Evolutionary conservation across 1,140 invertebrate species (phyloP).

Genomic region (Drosophila melanogaster): Release_6_plus_ISO1_MT NT_037436.4:17716001-17716500

Average conservation of each 20-base stretch:
- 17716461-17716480: no score
- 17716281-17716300: conserved; percentile 70
- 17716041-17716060: conserved; percentile 81
- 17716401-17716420: not conserved
- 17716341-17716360: not conserved
- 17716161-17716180: conserved; percentile 76
- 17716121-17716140: conserved; percentile 54
- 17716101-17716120: conserved; percentile 68
- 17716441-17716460: no score
- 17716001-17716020: conserved; percentile 76
- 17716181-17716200: conserved; percentile 70
- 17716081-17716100: conserved; percentile 32
- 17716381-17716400: not conserved
- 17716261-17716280: conserved; percentile 50
- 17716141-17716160: conserved; percentile 11
- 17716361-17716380: conserved; percentile 5
- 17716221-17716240: conserved; percentile 32
- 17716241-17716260: conserved; percentile 42
- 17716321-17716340: not conserved
- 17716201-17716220: conserved; percentile 11
- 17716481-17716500: not conserved
- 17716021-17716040: conserved; percentile 74
- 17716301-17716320: conserved; percentile 74
- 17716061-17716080: conserved; percentile 64
- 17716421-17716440: conserved; percentile 22